Conservation (phyloP, 2,888 invertebrate species). For the Xestia rhomboidea region DNA sequence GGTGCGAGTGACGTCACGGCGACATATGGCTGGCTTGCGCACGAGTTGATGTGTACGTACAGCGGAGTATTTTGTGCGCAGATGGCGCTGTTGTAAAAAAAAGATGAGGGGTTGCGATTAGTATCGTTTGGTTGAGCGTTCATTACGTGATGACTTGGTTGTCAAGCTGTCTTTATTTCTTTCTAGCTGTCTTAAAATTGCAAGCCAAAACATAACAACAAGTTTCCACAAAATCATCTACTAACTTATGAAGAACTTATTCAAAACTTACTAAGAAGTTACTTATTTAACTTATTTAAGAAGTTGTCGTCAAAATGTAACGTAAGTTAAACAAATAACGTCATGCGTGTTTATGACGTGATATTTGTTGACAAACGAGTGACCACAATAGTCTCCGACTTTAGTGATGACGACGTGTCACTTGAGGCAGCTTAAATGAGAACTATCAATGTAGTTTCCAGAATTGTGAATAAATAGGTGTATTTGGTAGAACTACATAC, state of each 20-base stretch:
- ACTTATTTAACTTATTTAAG: not conserved
- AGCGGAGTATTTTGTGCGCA: slow-evolving; percentile 9
- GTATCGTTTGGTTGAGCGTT: not conserved
- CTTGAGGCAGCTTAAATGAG: not conserved
- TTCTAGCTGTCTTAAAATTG: not conserved
- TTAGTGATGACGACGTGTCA: not conserved
- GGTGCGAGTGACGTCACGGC: slow-evolving; percentile 72
- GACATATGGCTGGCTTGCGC: slow-evolving; percentile 66
- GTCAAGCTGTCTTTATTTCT: not conserved
- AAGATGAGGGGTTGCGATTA: not conserved
- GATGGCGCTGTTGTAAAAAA: not conserved
- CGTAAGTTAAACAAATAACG: slow-evolving; percentile 1
- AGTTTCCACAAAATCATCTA: not conserved
- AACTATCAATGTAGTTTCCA: no score
- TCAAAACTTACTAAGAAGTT: no score
- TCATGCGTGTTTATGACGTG: not conserved
- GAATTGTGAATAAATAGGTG: not conserved
- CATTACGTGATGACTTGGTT: not conserved
- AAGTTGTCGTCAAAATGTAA: not conserved
- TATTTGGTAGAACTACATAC: not conserved
- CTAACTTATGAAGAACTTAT: no score
- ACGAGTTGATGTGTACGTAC: slow-evolving; percentile 45
- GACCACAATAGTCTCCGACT: not conserved
- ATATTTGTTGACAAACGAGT: slow-evolving; percentile 13
- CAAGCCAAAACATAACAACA: not conserved